Base-by-base conservation (phyloP, 2,113 vertebrate species). In the Corythoichthys intestinalis region DNA sequence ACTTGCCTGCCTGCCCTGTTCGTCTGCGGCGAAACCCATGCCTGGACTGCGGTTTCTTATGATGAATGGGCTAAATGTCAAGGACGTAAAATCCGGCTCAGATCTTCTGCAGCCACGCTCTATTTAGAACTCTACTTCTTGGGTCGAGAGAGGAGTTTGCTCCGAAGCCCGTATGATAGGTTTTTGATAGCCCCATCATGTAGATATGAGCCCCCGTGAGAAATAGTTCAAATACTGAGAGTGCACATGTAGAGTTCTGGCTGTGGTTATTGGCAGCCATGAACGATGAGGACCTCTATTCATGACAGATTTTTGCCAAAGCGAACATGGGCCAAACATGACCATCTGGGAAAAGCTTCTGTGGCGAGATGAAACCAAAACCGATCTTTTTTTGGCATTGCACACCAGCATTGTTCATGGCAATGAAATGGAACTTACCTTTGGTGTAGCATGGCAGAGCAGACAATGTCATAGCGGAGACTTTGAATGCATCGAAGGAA, bases 1-100 rank as follows among this genome's bases (percentile, higher is more conserved):
- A 81, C 81, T 69, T 66, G 66, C 70, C 72, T 71, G 72, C 80
- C 81, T 75, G 80, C 78, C 77, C 79, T 41, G 46, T n/a, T 62
- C 64, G 64, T 85, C 80, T 77, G 77, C 73, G 82, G 76, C 76
- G 66, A 70, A 80, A 75, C 82, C 78, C 75, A 63, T 75, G 80
- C 86, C 84, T 74, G 81, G 82, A 75, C 82, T 73, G 74, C 75
- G 81, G 75, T 50, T 39, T 72, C 80, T 81, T 86, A 87, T 87
- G 89, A 90, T 90, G 86, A 90, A 90, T 89, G 83, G 82, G 81
- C 85, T 83, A 82, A 87, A 87, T 87, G 88, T 90, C 86, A 90
- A 87, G 84, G 82, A 83, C 84, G 86, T 81, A 79, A 89, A 84
- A 83, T 83, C 78, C 72, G 57, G 77, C 77, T 83, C 85, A 79